These are phyloP conservation scores for Baronia brevicornis DNA, from an alignment of 2,888 invertebrate genomes.

Conservation along the genomic window DNA sequence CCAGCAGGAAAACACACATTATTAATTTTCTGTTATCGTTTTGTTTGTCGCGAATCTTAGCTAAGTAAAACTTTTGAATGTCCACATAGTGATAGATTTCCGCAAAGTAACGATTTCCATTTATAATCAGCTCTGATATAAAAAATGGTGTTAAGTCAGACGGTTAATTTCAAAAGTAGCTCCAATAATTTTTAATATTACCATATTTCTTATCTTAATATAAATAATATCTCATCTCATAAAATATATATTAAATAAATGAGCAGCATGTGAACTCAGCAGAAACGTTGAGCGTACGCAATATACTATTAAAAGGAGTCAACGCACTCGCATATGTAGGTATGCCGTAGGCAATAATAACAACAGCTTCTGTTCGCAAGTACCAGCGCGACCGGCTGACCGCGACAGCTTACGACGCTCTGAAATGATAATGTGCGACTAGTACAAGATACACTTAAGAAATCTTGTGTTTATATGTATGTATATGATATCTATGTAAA, in stretches of 20 bases:
- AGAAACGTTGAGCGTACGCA: constrained; percentile 43
- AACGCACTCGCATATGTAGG: constrained; percentile 56
- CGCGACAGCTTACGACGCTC: constrained; percentile 13
- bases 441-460: constrained; percentile 11
- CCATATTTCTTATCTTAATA: no score
- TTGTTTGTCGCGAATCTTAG: no score
- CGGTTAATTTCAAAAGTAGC: no score
- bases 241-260: constrained; percentile 12
- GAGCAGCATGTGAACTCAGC: constrained; percentile 38
- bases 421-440: constrained; percentile 14
- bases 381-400: constrained; percentile 33
- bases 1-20: no score
- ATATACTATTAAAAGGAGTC: constrained; percentile 70
- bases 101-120: no score
- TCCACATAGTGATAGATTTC: no score
- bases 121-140: no score
- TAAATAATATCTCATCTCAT: not conserved
- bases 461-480: constrained; percentile 9
- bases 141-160: no score
- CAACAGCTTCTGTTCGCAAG: constrained; percentile 65
- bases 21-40: no score
- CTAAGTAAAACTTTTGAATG: no score
- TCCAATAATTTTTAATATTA: no score
- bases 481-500: no score
- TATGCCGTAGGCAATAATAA: constrained; percentile 58